Conservation (phyloP, 2,113 vertebrate species). For the Campylorhamphus procurvoides region DNA sequence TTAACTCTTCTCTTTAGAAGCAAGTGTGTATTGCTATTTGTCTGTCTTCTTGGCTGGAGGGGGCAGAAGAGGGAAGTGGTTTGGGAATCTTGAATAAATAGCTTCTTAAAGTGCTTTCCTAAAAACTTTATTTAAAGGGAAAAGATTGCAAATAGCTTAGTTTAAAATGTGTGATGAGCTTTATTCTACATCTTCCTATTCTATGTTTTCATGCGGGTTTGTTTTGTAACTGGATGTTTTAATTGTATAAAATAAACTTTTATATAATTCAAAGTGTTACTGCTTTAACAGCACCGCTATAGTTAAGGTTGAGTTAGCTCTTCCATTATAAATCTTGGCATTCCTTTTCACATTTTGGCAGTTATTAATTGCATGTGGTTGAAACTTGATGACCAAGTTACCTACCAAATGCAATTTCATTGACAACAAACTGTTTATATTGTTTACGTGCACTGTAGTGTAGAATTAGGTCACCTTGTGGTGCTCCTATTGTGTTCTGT, state of each 20-base stretch:
- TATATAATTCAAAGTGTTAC: conserved; percentile 43
- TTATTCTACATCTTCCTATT: conserved; percentile 7
- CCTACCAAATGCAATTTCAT: conserved; percentile 53
- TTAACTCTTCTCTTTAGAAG: not conserved
- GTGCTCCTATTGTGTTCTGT: conserved; percentile 73
- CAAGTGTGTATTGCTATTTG: not conserved
- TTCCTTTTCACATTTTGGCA: conserved; percentile 57
- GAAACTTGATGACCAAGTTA: conserved; percentile 61
- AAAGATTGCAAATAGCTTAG: not conserved
- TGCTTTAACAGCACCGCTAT: conserved; percentile 67
- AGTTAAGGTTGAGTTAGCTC: conserved; percentile 76
- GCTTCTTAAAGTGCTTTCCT: not conserved
- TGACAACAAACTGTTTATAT: conserved; percentile 61
- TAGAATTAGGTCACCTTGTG: conserved; percentile 73
- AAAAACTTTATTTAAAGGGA: not conserved
- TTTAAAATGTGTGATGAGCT: not conserved
- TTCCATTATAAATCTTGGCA: conserved; percentile 75
- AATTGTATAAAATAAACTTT: not conserved
- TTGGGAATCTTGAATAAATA: conserved; percentile 3
- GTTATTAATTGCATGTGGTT: conserved; percentile 67
- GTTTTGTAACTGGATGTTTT: not conserved
- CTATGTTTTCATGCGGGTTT: not conserved
- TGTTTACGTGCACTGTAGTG: conserved; percentile 63
- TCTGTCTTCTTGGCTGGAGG: not conserved
- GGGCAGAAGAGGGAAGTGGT: conserved; percentile 1